Evolutionary conservation across 2,113 vertebrate genomes (phyloP), one percentile per base, ranked within the genome.

Genomic region (Origma solitaria): DNA sequence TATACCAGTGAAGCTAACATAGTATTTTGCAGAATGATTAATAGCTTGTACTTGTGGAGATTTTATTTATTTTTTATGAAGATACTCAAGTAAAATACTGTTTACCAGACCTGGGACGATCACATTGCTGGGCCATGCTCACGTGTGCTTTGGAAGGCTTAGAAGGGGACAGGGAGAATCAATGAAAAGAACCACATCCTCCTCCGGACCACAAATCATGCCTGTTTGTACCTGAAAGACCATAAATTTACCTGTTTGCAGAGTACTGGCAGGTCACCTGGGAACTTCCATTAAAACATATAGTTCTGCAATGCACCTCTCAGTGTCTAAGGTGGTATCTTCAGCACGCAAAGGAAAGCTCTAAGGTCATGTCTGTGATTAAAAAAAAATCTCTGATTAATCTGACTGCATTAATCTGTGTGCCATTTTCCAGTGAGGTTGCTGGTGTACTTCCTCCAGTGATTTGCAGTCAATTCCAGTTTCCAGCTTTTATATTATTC

Each of bases 181-280:
- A 94, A 77, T 86, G 47, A 82, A 85, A 95, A 91, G 82, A 90
- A 61, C 75, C 75, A 94, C 79, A 77, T 95, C 79, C 62, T 92
- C 49, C 90, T 90, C 40, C 54, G 50, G 70, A 82, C 45, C 42
- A 73, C 88, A 95, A 90, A 94, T 92, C 80, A 38, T 45, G 50
- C 60, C 31, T 94, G 91, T 96, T 97, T 91, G 80, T 96, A 97
- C 95, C 94, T 96, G 96, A 96, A 95, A 75, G 77, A 82, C 73
- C 91, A 90, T 96, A 95, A 96, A 96, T 87, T 49, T 71, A 15
- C 57, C 89, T 94, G 77, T 94, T 94, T 95, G 73, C 85, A 88
- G 76, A 92, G 82, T 28, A 33, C 90, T 96, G 94, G 89, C 94
- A 81, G 44, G 28, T 44, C 0, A 16, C 94, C 92, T 77, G 79